These are phyloP conservation scores for Papilio helenus DNA, from an alignment of 1,140 invertebrate species.

Conservation along the genomic window DNA sequence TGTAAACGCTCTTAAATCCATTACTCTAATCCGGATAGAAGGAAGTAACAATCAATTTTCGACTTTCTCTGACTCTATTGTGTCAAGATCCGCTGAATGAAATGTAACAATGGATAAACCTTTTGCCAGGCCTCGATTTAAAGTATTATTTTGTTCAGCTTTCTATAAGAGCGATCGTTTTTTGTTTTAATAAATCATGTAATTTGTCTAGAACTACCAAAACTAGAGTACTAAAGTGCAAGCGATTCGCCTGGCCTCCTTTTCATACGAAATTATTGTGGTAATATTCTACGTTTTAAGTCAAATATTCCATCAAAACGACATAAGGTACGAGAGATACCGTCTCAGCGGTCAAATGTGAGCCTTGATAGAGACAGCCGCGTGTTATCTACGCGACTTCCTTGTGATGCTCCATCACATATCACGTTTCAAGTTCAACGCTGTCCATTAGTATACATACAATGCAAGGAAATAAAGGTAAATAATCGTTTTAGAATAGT, in stretches of 20 bases:
- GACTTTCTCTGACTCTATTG: conserved; percentile 21
- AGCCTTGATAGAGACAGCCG: not conserved
- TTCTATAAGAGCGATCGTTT: not conserved
- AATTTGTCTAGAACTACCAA: no score
- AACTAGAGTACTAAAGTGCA: not conserved
- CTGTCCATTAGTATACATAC: not conserved
- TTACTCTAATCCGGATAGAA: not conserved
- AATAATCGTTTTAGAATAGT: not conserved
- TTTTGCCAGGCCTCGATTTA: not conserved
- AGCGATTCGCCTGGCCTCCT: not conserved
- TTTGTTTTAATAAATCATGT: no score
- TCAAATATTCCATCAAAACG: not conserved
- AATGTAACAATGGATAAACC: conserved; percentile 14
- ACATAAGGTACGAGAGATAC: not conserved
- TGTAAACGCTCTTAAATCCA: not conserved
- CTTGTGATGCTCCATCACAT: conserved; percentile 12
- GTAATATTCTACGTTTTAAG: not conserved
- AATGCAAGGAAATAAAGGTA: not conserved
- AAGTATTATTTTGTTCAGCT: not conserved
- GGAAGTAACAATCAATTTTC: conserved; percentile 13
- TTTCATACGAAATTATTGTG: not conserved
- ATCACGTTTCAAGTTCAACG: conserved; percentile 35
- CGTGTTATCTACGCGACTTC: conserved; percentile 27
- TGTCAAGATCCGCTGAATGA: conserved; percentile 1
- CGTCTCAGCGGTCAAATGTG: conserved; percentile 8